phyloP scores from a whole-genome alignment of 2,888 invertebrate species.

The Trileptium ribeirensis region DNA sequence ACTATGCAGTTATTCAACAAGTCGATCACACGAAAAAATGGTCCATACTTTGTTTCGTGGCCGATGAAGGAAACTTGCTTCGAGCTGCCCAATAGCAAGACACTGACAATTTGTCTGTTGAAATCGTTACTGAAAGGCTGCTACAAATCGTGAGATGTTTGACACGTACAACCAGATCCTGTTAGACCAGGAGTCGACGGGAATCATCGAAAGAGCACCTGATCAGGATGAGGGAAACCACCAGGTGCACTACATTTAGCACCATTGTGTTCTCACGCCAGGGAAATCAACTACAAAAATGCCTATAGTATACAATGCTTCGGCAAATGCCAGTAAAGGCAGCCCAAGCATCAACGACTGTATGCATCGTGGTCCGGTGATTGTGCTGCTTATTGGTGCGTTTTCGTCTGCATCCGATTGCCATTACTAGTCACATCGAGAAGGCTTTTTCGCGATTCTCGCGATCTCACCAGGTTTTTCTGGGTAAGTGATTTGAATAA shows the following conservation, averaged over 20 bases:
- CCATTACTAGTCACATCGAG: conserved; percentile 21
- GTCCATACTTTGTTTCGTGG: not conserved
- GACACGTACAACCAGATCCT: conserved; percentile 22
- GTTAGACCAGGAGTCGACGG: conserved; percentile 15
- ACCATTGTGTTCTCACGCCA: conserved; percentile 32
- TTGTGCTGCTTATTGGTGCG: conserved; percentile 25
- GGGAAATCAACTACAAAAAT: conserved; percentile 34
- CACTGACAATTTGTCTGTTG: not conserved
- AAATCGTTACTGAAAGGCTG: not conserved
- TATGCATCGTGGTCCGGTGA: conserved; percentile 28
- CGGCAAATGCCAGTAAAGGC: not conserved
- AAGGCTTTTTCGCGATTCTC: conserved; percentile 16
- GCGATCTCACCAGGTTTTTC: conserved; percentile 29
- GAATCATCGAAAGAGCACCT: conserved; percentile 22
- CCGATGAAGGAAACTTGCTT: not conserved
- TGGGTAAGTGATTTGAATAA: conserved; percentile 26
- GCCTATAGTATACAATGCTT: conserved; percentile 35
- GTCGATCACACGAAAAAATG: not conserved
- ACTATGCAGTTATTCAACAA: not conserved
- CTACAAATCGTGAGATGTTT: conserved; percentile 5
- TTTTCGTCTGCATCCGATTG: not conserved
- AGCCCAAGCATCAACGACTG: conserved; percentile 29
- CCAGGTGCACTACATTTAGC: conserved; percentile 30
- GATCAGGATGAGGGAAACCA: not conserved
- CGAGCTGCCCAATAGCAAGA: not conserved